These are phyloP conservation scores for Cydia strobilella DNA, from an alignment of 1,140 invertebrate genomes.

Conservation along the genomic window DNA sequence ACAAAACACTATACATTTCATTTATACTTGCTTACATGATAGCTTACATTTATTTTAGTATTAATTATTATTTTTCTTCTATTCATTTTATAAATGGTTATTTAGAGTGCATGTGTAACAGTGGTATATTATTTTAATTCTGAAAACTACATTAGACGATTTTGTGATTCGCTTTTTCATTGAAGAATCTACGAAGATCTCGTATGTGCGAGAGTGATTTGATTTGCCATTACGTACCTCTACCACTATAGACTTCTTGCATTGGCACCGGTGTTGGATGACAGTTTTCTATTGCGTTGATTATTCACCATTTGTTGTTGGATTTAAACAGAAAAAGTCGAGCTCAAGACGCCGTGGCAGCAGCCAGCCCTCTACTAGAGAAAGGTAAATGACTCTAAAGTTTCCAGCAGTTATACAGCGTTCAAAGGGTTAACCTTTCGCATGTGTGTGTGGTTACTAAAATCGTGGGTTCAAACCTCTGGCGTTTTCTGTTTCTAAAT, in stretches of 20 bases:
- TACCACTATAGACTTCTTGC: slow-evolving; percentile 72
- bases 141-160: slow-evolving; percentile 41
- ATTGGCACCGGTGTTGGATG: slow-evolving; percentile 75
- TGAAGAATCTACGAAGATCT: slow-evolving; percentile 51
- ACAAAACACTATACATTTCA: slow-evolving; percentile 53
- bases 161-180: slow-evolving; percentile 40
- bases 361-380: slow-evolving; percentile 70
- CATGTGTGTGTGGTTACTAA: too few species aligned
- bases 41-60: slow-evolving; percentile 59
- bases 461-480: too few species aligned
- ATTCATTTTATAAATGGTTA: slow-evolving; percentile 58
- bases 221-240: slow-evolving; percentile 68
- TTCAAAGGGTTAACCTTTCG: too few species aligned
- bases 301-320: slow-evolving; percentile 55
- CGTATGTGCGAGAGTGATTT: slow-evolving; percentile 52
- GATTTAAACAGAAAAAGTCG: slow-evolving; percentile 80
- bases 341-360: slow-evolving; percentile 74
- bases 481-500: too few species aligned
- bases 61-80: slow-evolving; percentile 42
- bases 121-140: slow-evolving; percentile 55
- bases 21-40: slow-evolving; percentile 69
- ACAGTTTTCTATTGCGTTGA: slow-evolving; percentile 39
- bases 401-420: too few species aligned
- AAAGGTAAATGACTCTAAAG: slow-evolving; percentile 59
- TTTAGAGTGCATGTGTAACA: slow-evolving; percentile 70